Base-by-base conservation (phyloP, 2,113 vertebrate genomes). In the Takifugu bimaculatus region DNA sequence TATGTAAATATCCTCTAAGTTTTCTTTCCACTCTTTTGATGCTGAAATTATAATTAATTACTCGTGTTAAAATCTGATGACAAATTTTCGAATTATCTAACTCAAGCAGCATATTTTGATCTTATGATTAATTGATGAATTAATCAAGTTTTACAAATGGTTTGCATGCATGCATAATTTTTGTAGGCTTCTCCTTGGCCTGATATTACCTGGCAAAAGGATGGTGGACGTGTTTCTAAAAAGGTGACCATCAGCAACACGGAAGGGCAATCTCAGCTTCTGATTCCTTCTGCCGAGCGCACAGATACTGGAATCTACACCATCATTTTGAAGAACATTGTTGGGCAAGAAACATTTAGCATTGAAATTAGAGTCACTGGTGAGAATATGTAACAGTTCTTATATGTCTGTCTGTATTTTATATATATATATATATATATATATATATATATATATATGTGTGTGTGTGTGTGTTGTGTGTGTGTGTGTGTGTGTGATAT, bases 361-460 rank as follows among this genome's bases (percentile, higher is more conserved):
- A 87, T 94, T 89, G 88, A 91, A 78, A 89, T 98, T 29, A 90
- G 89, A 79, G 90, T 95, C 54, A 92, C 92, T 90, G 96, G 96
- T 98, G 81, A 88, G 73, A 53, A 70, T 4, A 20, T 0, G 12
- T 39, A 25, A 28, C 43, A 13, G 12, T 28, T 26, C 25, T 52
- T 52, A 5, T 20, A 20, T 20, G 20, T 20, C 20, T 20, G 20
- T 20, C 20, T 20, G 20, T 20, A 20, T 20, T 20, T 20, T 20
- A 20, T 20, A 20, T 20, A 20, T 20, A 20, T 20, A 20, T 20
- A 20, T 20, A 20, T 20, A 20, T 20, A 20, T 20, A 20, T 20
- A 20, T 20, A 20, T 20, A 20, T 20, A 20, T 20, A 20, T n/a
- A n/a, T n/a, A n/a, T n/a, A n/a, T n/a, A n/a, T 20, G 20, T 20